A percentile compares a stretch with the other conserved stretches of the same genome.
Evolutionary conservation across 2,797 vertebrate genomes (phyloP).

Genomic region (Gallinago solitaria): DNA sequence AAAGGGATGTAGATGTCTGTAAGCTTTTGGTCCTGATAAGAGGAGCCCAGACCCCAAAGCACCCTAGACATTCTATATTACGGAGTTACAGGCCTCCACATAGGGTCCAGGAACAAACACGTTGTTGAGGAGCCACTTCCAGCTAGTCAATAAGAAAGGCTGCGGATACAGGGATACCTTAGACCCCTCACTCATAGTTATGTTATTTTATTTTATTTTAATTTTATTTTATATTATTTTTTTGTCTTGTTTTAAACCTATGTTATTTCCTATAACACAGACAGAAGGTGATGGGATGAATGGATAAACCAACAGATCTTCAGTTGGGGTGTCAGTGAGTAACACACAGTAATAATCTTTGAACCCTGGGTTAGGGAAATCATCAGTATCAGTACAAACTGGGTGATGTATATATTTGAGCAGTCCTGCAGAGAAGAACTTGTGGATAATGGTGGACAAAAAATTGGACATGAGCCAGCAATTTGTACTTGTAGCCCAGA

Average conservation of each 20-base stretch:
- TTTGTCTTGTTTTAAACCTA: not conserved
- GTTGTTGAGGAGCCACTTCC: not conserved
- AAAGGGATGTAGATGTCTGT: not conserved
- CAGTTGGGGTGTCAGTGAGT: not conserved
- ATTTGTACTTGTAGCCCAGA: accelerated
- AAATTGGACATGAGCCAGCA: accelerated
- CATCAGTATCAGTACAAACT: not conserved
- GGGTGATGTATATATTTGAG: not conserved
- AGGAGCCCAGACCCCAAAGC: not conserved
- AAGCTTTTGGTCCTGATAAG: not conserved
- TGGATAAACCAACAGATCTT: not conserved
- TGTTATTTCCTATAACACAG: not conserved
- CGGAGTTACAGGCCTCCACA: not conserved
- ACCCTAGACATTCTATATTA: not conserved
- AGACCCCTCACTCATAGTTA: not conserved
- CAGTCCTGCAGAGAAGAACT: not conserved
- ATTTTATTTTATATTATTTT: not conserved
- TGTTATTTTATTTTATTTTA: not conserved
- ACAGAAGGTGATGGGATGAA: not conserved
- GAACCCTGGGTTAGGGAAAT: not conserved
- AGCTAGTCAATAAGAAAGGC: not conserved
- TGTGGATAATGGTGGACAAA: not conserved
- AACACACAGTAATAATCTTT: not conserved
- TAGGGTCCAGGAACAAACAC: not conserved
- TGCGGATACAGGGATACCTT: not conserved